Conservation (phyloP, 2,888 invertebrate genomes). For the Eupithecia centaureata region DNA sequence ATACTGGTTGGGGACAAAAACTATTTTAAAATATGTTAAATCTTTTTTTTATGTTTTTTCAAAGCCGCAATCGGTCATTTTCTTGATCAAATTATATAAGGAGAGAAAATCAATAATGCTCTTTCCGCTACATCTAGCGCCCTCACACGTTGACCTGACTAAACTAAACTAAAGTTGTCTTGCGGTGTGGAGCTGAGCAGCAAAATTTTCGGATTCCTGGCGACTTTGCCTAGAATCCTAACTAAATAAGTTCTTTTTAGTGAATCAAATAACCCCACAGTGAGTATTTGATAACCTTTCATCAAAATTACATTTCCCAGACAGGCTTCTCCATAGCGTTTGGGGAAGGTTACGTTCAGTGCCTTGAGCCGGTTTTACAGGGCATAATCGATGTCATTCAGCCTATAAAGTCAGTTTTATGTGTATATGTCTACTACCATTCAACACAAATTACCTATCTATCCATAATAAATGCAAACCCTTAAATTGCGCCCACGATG, state of each 20-base stretch:
- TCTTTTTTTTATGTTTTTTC: neutral
- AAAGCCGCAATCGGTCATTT: neutral
- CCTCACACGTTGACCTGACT: constrained; percentile 59
- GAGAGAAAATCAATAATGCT: constrained; percentile 59
- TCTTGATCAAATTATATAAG: neutral
- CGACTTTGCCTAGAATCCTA: constrained; percentile 66
- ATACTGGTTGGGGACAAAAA: neutral
- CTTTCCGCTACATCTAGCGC: constrained; percentile 65
- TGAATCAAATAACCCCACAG: constrained; percentile 64
- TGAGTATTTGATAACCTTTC: constrained; percentile 58
- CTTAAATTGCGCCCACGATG: constrained; percentile 11
- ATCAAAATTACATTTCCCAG: neutral
- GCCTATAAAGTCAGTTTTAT: constrained; percentile 48
- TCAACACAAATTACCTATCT: neutral
- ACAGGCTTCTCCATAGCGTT: neutral
- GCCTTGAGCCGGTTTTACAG: constrained; percentile 61
- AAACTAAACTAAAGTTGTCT: constrained; percentile 65
- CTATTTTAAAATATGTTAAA: neutral
- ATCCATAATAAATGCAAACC: neutral
- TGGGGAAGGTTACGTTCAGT: constrained; percentile 53
- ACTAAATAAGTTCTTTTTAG: constrained; percentile 65
- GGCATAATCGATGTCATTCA: constrained; percentile 66
- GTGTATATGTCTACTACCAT: neutral
- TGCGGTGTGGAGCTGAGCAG: constrained; percentile 72
- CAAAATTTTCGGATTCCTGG: constrained; percentile 60